Base-by-base conservation (phyloP, 53 echinoderm and acorn worm species). In the Glandiceps talaboti region DNA sequence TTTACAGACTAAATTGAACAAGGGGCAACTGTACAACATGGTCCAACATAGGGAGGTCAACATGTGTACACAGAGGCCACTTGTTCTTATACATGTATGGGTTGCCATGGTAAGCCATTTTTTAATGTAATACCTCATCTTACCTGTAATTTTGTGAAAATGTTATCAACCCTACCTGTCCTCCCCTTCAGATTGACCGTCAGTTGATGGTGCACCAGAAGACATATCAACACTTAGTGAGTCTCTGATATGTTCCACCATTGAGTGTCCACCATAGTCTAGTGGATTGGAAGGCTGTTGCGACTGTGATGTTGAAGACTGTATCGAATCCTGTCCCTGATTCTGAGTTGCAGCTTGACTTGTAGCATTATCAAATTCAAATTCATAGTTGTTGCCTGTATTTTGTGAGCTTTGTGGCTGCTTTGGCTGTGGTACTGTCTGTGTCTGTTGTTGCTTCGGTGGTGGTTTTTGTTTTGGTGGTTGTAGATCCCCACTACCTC, bases 151-250 rank as follows among this genome's bases (percentile, higher is more conserved):
- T 45, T 45, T 45, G 64, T 45, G 64, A 45, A 45, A 20, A 20
- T 45, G 64, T 45, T 45, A 6, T 45, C 64, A 12, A 45, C 64
- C 20, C 6, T 45, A 45, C 64, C 64, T 45, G 64, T 45, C 64
- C 20, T 45, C 64, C 20, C 64, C 64, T 45, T 45, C 64, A 45
- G 64, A 45, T 20, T 45, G 64, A 20, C 73, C 80, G 0, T 72
- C 80, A 28, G 80, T 27, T 73, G 80, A 80, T 28, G 29, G 80
- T 73, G 73, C 73, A 77, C 79, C 79, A 1, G 79, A 79, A 1
- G 32, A 33, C 26, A 27, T 6, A 27, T 80, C 80, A 33, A 80
- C 32, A 73, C 30, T 73, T 29, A 80, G 30, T 80, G 80, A 72
- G 27, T 80, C 80, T 26, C 73, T 33, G 64, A 80, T 80, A 28